Percentiles rank a stretch among this genome's conserved stretches.
phyloP scores from a whole-genome alignment of 2,797 vertebrate species.

The Manis pentadactyla region DNA sequence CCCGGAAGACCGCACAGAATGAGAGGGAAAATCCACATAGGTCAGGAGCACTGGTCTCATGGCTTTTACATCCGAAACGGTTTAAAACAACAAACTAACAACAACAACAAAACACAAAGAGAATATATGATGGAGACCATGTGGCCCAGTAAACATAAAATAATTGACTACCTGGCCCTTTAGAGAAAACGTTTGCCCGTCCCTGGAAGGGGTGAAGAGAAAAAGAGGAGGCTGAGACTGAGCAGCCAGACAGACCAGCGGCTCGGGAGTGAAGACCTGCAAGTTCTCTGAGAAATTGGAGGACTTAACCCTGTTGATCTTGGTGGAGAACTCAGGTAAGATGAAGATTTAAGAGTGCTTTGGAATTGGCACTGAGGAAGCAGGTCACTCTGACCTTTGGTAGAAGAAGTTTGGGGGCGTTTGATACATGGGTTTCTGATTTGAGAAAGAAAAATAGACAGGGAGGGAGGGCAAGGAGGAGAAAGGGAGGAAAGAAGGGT shows the following conservation, averaged over 20 bases:
- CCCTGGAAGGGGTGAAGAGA: not conserved
- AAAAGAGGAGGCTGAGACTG: not conserved
- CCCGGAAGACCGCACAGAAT: not conserved
- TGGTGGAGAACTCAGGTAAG: not conserved
- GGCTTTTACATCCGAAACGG: not conserved
- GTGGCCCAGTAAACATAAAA: not conserved
- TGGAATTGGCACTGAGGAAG: not conserved
- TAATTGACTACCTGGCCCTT: not conserved
- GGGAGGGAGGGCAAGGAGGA: not conserved
- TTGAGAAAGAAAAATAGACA: not conserved
- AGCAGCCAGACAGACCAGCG: too few species aligned
- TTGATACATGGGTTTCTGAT: not conserved
- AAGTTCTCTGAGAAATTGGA: not conserved
- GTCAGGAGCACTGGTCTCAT: not conserved
- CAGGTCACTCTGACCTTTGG: slow-evolving; percentile 48
- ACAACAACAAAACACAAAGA: not conserved
- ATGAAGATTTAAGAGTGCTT: not conserved
- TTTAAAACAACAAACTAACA: too few species aligned
- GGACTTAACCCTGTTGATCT: not conserved
- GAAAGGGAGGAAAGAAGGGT: not conserved
- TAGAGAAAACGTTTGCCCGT: not conserved
- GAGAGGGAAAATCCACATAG: not conserved
- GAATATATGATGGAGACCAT: not conserved
- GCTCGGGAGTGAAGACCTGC: not conserved
- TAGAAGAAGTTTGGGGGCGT: not conserved